Conservation (phyloP, 1,140 invertebrate genomes). For the Muscidifurax raptorellus region DNA sequence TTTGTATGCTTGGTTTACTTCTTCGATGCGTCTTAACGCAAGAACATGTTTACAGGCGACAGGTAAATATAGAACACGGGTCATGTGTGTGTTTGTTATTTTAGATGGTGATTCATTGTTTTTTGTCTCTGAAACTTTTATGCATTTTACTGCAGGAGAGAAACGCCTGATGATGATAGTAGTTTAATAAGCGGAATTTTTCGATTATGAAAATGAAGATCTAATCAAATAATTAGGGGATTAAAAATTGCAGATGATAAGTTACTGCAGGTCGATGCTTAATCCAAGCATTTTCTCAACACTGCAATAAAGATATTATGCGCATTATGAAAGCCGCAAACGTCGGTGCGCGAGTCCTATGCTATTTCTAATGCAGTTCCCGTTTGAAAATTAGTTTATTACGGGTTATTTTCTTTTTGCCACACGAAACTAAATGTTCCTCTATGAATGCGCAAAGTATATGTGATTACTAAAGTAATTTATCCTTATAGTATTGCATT, state of each 20-base stretch:
- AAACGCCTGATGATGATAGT: background rate
- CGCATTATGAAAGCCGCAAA: constrained; percentile 25
- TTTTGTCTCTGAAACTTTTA: background rate
- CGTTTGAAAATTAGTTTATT: constrained; percentile 16
- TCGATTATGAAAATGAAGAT: background rate
- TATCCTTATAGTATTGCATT: background rate
- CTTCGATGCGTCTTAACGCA: background rate
- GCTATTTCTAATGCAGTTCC: background rate
- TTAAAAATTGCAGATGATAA: background rate
- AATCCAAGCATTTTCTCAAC: background rate
- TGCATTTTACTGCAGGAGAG: background rate
- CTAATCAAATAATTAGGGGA: constrained; percentile 3
- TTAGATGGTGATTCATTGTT: constrained; percentile 4
- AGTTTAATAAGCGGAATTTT: background rate
- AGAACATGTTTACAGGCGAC: constrained; percentile 1
- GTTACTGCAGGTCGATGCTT: constrained; percentile 4
- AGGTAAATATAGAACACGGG: constrained; percentile 31
- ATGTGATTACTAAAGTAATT: constrained; percentile 35
- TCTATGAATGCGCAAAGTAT: background rate
- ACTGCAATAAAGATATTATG: constrained; percentile 43
- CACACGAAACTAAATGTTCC: constrained; percentile 11
- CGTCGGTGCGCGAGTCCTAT: background rate
- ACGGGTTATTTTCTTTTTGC: constrained; percentile 19
- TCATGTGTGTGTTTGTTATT: background rate
- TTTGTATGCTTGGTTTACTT: background rate